Evolutionary conservation across 2,797 vertebrate species (phyloP), one percentile per base, ranked within the genome.

Genomic region (Pipistrellus pipistrellus): DNA sequence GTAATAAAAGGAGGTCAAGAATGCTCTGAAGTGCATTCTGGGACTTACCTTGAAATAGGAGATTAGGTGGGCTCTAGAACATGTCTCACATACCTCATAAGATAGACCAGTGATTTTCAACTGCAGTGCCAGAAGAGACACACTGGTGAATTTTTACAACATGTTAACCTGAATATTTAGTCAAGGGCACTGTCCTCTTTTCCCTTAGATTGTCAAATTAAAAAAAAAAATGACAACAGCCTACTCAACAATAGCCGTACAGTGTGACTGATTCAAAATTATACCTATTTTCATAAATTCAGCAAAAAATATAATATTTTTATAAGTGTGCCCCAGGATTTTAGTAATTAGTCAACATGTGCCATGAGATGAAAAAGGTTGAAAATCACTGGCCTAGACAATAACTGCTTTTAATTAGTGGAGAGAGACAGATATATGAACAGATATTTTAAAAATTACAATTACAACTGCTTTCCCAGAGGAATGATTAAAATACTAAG

Each of bases 1-100:
- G n/a, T 53, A 55, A 66, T 66, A 68, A 69, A 93, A 94, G 71
- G n/a, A 93, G 66, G 82, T 93, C 59, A 95, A 88, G 48, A 64
- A 95, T 44, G 32, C 32, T 4, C 25, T 80, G 38, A 89, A 88
- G 38, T 78, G 17, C 4, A 72, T 88, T 48, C 68, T 88, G 55
- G 69, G 57, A 76, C 41, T 90, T 73, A 21, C 38, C 32, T 88
- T 75, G 27, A n/a, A 66, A 80, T 77, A 15, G 11, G 23, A 93
- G 53, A 75, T 77, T 80, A 92, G 57, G 11, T 76, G 3, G 14
- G 44, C 46, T 93, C 51, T 48, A 83, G 35, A 92, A 92, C 13
- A 46, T 25, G 3, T 82, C 48, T 77, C 62, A 55, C 44, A 51
- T 6, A 20, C 15, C 25, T 9, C 32, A 73, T 30, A 68, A 57